phyloP scores from a whole-genome alignment of 53 echinoderm and acorn worm genomes.

The Henricia sp. region DNA sequence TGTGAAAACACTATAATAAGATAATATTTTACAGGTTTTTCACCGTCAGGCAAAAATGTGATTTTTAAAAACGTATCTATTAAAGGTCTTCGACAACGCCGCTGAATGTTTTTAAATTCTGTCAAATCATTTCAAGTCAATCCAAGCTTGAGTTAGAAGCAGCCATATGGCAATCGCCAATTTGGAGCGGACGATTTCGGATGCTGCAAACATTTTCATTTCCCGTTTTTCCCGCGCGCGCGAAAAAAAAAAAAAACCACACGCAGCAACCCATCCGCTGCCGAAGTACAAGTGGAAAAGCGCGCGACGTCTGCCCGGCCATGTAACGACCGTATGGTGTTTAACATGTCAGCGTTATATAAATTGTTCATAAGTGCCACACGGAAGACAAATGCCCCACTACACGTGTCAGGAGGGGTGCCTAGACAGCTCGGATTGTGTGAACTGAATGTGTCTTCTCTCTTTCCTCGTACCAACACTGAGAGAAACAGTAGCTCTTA shows the following conservation, averaged over 20 bases:
- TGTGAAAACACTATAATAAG: too few relatives aligned
- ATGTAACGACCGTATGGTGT: conserved; percentile 22
- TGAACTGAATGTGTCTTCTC: conserved; percentile 4
- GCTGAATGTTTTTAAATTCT: too few relatives aligned
- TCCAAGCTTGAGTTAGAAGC: neutral
- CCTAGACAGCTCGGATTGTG: neutral
- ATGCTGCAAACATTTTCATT: neutral
- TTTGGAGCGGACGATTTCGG: neutral
- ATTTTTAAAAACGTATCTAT: too few relatives aligned
- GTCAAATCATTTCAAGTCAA: neutral
- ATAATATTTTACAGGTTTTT: too few relatives aligned
- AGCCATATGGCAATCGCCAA: conserved; percentile 8
- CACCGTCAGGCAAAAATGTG: too few relatives aligned
- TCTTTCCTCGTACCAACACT: neutral
- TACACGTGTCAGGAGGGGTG: conserved; percentile 32
- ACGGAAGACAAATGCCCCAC: conserved; percentile 17
- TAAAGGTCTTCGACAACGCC: too few relatives aligned
- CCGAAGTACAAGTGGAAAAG: too few relatives aligned
- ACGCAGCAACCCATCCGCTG: neutral
- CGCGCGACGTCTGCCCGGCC: conserved; percentile 1
- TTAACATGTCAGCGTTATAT: conserved; percentile 12
- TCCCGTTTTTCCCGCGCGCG: conserved; percentile 22
- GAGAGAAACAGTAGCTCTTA: conserved; percentile 20
- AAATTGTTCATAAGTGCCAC: conserved; percentile 31
- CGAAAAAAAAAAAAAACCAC: neutral